phyloP scores from a whole-genome alignment of 2,113 vertebrate species.

The Aphelocoma coerulescens region DNA sequence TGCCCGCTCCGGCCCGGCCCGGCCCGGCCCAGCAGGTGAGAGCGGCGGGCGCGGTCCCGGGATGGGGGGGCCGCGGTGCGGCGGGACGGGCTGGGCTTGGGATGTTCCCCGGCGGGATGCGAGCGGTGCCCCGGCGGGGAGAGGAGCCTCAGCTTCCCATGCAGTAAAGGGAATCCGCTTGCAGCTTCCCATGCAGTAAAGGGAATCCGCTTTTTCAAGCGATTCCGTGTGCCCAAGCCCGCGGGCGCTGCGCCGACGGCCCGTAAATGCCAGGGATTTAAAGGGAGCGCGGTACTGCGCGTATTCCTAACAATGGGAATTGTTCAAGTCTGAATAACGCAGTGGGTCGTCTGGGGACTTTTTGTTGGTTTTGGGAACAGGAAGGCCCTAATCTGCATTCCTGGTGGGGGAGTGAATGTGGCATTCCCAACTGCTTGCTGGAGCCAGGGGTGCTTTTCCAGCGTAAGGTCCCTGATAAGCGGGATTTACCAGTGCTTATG shows the following conservation, averaged over 20 bases:
- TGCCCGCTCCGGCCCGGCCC: no score
- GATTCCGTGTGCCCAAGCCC: accelerated
- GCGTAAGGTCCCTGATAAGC: not conserved
- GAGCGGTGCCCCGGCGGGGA: not conserved
- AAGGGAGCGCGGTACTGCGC: not conserved
- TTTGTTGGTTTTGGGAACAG: not conserved
- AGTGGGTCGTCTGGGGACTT: not conserved
- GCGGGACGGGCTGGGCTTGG: not conserved
- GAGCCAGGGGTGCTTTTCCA: not conserved
- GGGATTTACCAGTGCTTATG: accelerated
- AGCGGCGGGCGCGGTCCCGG: not conserved
- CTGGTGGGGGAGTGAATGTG: not conserved
- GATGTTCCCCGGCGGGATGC: not conserved
- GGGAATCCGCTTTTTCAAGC: accelerated
- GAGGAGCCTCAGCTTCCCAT: accelerated
- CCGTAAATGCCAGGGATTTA: accelerated
- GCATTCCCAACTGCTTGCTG: not conserved
- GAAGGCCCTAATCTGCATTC: not conserved
- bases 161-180: accelerated
- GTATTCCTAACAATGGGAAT: not conserved
- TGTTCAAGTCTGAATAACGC: not conserved
- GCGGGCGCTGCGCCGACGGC: not conserved
- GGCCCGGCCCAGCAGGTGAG: not conserved
- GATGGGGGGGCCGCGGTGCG: not conserved
- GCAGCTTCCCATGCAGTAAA: accelerated